Evolutionary conservation across 2,113 vertebrate species (phyloP).

Genomic region (Rhinolophus sinicus): DNA sequence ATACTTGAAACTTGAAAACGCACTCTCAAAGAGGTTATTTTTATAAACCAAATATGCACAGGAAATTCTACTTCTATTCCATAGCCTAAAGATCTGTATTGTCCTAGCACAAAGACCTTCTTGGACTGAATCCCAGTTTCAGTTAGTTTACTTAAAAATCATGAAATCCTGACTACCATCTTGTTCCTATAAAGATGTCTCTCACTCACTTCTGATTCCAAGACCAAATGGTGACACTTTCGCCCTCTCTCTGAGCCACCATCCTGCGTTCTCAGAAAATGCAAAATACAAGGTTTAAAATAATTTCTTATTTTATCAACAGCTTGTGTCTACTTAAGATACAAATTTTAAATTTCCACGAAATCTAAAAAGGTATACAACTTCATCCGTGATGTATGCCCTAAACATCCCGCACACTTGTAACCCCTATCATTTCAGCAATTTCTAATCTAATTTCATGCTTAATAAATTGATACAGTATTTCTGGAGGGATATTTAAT

Average conservation of each 20-base stretch:
- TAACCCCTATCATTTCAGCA: background rate
- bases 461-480: background rate
- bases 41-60: conserved; percentile 75
- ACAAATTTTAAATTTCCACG: background rate
- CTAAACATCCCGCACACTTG: background rate
- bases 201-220: background rate
- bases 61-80: conserved; percentile 77
- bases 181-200: background rate
- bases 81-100: conserved; percentile 63
- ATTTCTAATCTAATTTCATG: background rate
- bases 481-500: background rate
- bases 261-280: background rate
- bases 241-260: background rate
- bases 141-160: conserved; percentile 65
- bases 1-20: conserved; percentile 73
- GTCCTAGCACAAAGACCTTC: conserved; percentile 73
- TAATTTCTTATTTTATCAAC: background rate
- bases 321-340: background rate
- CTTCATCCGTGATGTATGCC: background rate
- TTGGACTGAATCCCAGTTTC: conserved; percentile 56
- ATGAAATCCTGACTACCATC: background rate
- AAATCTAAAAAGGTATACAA: background rate
- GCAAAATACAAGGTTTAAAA: background rate
- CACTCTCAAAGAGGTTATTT: conserved; percentile 82
- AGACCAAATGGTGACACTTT: background rate